These are phyloP conservation scores for Ramazzottius varieornatus DNA, from an alignment of 2,888 invertebrate genomes.

Conservation along the genomic window DNA sequence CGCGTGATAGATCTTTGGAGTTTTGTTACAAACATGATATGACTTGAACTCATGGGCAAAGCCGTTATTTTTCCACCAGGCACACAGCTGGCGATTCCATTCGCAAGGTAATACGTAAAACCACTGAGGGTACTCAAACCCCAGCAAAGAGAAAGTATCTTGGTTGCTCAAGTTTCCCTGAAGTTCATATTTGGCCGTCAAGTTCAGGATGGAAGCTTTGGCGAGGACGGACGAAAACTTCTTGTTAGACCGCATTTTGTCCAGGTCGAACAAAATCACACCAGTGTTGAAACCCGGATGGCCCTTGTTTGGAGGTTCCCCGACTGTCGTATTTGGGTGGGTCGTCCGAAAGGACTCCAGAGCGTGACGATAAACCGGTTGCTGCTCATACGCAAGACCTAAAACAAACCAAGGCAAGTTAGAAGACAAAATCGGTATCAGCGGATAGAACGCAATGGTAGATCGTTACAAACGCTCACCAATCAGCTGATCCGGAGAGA, in stretches of 20 bases:
- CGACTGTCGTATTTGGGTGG: neutral
- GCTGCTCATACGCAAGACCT: neutral
- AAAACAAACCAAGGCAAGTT: neutral
- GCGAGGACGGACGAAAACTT: neutral
- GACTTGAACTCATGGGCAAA: neutral
- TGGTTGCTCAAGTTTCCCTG: neutral
- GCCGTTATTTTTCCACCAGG: neutral
- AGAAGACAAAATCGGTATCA: too few species aligned
- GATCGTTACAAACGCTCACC: too few species aligned
- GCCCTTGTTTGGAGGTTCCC: neutral
- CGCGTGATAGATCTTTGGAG: neutral
- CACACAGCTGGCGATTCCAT: neutral
- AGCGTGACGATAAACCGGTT: neutral
- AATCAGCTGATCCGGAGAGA: too few species aligned
- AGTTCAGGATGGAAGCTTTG: neutral
- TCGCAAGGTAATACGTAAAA: neutral
- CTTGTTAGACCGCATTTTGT: neutral
- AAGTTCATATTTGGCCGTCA: neutral
- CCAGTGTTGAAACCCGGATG: neutral
- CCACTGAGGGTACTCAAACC: neutral
- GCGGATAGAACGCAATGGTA: too few species aligned
- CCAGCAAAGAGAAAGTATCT: neutral
- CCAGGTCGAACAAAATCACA: neutral
- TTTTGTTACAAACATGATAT: neutral
- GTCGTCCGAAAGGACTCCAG: neutral